Conservation (phyloP, 2,113 vertebrate species). For the Myiopsitta monachus region DNA sequence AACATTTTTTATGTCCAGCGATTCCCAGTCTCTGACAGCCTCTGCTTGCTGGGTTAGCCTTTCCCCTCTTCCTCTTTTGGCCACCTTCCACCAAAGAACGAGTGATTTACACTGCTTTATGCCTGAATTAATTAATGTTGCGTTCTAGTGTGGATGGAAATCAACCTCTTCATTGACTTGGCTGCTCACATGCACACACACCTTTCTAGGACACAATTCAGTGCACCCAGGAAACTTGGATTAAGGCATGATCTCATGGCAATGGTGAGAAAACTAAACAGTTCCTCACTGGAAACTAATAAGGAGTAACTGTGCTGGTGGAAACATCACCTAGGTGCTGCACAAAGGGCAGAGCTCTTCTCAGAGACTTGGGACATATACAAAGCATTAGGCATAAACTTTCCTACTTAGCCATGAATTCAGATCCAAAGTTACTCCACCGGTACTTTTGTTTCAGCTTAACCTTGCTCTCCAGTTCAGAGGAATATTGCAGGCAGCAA, state of each 20-base stretch:
- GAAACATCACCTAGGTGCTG: neutral
- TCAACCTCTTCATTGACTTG: neutral
- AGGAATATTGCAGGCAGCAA: neutral
- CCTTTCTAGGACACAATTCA: neutral
- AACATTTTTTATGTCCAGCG: neutral
- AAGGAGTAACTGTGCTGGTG: neutral
- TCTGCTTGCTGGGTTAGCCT: neutral
- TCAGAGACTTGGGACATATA: neutral
- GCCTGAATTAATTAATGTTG: neutral
- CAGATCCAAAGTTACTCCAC: neutral
- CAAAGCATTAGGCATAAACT: neutral
- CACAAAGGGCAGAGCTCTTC: neutral
- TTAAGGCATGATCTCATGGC: neutral
- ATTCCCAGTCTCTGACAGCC: neutral
- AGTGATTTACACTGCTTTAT: neutral
- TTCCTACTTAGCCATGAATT: neutral
- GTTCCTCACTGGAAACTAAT: neutral
- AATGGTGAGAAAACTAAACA: neutral
- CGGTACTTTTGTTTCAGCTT: fast-evolving
- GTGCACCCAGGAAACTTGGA: neutral
- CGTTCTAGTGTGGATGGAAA: neutral
- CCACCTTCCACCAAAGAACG: neutral
- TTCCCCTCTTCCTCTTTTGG: neutral
- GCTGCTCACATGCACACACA: neutral
- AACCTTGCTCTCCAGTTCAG: neutral